Conservation (phyloP, 2,113 vertebrate species). For the Synchiropus splendidus region DNA sequence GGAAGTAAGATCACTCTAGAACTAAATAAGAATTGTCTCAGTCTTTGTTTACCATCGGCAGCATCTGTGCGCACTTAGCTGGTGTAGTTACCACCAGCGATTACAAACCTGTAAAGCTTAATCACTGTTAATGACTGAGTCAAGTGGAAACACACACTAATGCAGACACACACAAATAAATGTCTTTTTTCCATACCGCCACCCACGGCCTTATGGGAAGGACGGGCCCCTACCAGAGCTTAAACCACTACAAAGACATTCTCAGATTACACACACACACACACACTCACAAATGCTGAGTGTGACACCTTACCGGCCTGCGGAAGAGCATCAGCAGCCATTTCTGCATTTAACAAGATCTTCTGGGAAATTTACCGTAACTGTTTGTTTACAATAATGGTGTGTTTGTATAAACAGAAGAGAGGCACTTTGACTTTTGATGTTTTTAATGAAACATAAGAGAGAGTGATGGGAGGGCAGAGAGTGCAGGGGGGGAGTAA, state of each 20-base stretch:
- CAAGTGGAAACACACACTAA: slow-evolving; percentile 59
- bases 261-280: slow-evolving; percentile 54
- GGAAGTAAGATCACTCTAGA: no score
- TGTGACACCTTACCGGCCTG: slow-evolving; percentile 58
- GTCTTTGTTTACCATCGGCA: slow-evolving; percentile 22
- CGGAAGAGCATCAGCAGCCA: slow-evolving; percentile 53
- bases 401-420: slow-evolving; percentile 65
- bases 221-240: slow-evolving; percentile 47
- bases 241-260: slow-evolving; percentile 60
- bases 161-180: slow-evolving; percentile 26
- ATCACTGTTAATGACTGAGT: slow-evolving; percentile 65
- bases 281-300: slow-evolving; percentile 61
- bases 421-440: slow-evolving; percentile 64
- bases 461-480: slow-evolving; percentile 45
- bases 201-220: slow-evolving; percentile 67
- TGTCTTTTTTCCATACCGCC: slow-evolving; percentile 53
- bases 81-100: slow-evolving; percentile 57
- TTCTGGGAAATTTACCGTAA: slow-evolving; percentile 67
- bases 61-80: slow-evolving; percentile 73
- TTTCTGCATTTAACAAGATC: slow-evolving; percentile 69
- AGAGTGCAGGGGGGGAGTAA: slow-evolving; percentile 7
- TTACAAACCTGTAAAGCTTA: slow-evolving; percentile 64
- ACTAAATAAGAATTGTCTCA: no score
- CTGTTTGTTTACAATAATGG: slow-evolving; percentile 67
- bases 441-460: slow-evolving; percentile 63